phyloP scores from a whole-genome alignment of 2,797 vertebrate species.

The Ptychadena robeensis region DNA sequence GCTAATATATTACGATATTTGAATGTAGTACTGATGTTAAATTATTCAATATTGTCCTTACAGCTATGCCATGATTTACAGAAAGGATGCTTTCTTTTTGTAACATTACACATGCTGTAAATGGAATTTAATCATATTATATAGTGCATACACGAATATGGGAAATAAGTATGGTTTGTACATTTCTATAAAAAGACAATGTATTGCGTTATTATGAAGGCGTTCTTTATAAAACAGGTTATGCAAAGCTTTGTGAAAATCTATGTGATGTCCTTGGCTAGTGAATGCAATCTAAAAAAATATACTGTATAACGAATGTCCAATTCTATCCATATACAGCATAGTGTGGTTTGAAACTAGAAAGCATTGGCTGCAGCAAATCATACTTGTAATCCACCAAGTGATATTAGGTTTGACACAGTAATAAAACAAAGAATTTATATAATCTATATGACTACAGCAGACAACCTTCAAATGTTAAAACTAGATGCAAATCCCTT shows the following conservation, averaged over 20 bases:
- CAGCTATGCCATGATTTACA: conserved; percentile 7
- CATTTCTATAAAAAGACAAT: background rate
- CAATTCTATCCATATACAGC: no score
- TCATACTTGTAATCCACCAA: no score
- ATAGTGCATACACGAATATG: background rate
- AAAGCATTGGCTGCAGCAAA: no score
- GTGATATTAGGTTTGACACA: no score
- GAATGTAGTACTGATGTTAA: conserved; percentile 11
- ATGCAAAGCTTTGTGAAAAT: background rate
- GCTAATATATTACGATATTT: conserved; percentile 45
- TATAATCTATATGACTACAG: no score
- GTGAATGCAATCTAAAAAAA: no score
- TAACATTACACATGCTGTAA: conserved; percentile 9
- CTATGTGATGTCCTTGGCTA: background rate
- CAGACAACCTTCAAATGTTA: no score
- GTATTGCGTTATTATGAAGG: no score
- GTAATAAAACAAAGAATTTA: no score
- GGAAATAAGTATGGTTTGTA: background rate
- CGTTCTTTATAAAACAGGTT: background rate
- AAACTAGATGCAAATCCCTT: no score
- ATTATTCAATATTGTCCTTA: conserved; percentile 27
- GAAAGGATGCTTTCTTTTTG: conserved; percentile 13
- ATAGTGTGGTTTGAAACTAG: no score
- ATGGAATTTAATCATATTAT: conserved; percentile 3
- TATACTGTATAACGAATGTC: no score